Percentiles rank a stretch among this genome's conserved stretches.
phyloP scores from a whole-genome alignment of 2,113 vertebrate species.

The Psammodynastes pulverulentus region DNA sequence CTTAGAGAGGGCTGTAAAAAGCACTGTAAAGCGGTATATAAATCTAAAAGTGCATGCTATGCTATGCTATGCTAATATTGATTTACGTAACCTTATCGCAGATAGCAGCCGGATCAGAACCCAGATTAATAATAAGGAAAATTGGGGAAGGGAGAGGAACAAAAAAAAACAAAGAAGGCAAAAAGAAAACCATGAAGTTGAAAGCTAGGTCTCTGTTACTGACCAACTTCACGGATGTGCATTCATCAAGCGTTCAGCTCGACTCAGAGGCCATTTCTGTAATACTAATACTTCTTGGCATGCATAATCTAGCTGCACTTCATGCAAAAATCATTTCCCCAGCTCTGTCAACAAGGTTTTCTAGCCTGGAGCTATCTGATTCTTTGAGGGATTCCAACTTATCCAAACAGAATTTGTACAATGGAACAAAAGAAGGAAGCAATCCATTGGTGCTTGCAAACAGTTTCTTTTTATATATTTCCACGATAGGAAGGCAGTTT shows the following conservation, averaged over 20 bases:
- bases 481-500: not conserved
- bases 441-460: not conserved
- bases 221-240: not conserved
- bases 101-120: not conserved
- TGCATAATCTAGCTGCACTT: not conserved
- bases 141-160: not conserved
- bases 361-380: not conserved
- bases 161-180: not conserved
- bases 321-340: not conserved
- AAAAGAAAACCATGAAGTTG: not conserved
- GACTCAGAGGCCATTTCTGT: not conserved
- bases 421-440: not conserved
- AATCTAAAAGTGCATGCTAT: too few relatives aligned
- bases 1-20: too few relatives aligned
- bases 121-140: not conserved
- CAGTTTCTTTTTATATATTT: not conserved
- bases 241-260: not conserved
- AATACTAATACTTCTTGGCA: not conserved
- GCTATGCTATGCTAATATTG: too few relatives aligned
- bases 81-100: not conserved
- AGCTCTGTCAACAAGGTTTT: not conserved
- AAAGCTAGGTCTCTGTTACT: not conserved
- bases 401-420: not conserved
- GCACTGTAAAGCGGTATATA: too few relatives aligned
- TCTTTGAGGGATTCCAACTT: not conserved